Conservation (phyloP, 1,140 invertebrate genomes). For the Gryllus bimaculatus region DNA sequence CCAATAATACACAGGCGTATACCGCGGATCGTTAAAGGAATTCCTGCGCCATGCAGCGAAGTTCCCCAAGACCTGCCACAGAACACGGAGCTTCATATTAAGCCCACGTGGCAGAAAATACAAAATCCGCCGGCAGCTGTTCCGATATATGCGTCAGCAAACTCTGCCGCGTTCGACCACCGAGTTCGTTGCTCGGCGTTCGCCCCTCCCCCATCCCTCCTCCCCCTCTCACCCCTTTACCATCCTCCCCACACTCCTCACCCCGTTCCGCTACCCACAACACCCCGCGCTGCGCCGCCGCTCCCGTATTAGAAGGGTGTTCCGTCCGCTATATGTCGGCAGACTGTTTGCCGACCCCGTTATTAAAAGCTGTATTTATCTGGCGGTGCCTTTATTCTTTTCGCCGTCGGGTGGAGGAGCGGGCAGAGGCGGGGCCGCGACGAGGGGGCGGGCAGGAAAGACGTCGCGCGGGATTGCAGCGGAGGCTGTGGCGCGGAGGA, state of each 20-base stretch:
- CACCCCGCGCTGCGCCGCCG: too few relatives aligned
- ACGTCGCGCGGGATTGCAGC: neutral
- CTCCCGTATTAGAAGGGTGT: neutral
- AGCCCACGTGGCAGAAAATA: too few relatives aligned
- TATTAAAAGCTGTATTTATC: conserved; percentile 6
- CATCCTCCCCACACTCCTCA: neutral
- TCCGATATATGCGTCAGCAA: too few relatives aligned
- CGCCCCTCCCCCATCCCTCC: neutral
- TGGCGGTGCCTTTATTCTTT: neutral
- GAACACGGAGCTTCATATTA: too few relatives aligned
- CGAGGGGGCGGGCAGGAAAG: neutral
- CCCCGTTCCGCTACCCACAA: neutral
- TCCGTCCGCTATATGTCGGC: neutral
- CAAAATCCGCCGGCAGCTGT: too few relatives aligned
- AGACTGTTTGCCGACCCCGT: conserved; percentile 2
- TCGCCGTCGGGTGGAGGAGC: neutral
- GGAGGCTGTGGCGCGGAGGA: too few relatives aligned
- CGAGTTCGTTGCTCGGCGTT: neutral
- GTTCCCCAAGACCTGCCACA: too few relatives aligned
- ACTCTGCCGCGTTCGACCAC: too few relatives aligned
- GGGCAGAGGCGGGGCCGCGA: neutral
- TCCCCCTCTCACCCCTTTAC: neutral
- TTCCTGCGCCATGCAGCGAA: too few relatives aligned
- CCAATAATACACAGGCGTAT: too few relatives aligned
- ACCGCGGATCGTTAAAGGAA: too few relatives aligned